Conservation (phyloP, 1,140 invertebrate species). For the Pectinophora gossypiella region DNA sequence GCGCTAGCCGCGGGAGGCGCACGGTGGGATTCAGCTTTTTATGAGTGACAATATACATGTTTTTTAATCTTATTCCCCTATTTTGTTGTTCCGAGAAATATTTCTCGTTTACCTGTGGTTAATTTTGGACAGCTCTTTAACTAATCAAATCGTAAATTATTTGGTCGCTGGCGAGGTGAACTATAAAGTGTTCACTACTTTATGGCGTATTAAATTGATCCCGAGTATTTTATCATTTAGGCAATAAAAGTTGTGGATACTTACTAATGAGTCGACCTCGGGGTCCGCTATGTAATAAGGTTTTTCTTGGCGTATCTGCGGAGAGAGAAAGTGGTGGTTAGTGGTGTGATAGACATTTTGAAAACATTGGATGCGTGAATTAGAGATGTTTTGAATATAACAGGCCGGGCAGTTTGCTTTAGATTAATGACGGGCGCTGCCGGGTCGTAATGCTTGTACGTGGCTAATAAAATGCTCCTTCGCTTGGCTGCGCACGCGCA, state of each 20-base stretch:
- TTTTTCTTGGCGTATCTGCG: constrained; percentile 98
- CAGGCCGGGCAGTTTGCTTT: constrained; percentile 5
- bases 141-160: constrained; percentile 69
- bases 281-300: constrained; percentile 98
- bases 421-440: constrained; percentile 32
- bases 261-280: constrained; percentile 98
- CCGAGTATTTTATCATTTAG: constrained; percentile 32
- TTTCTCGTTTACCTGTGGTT: constrained; percentile 57
- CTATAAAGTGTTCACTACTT: constrained; percentile 61
- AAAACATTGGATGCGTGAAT: too few species aligned
- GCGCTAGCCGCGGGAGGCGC: constrained; percentile 58
- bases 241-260: constrained; percentile 72
- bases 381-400: constrained; percentile 14
- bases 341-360: too few species aligned
- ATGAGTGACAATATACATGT: constrained; percentile 65
- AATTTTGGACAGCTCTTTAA: constrained; percentile 55
- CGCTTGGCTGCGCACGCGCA: constrained; percentile 48
- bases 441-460: constrained; percentile 35
- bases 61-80: constrained; percentile 41
- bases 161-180: constrained; percentile 37
- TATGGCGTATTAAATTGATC: constrained; percentile 56
- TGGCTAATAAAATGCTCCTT: constrained; percentile 48
- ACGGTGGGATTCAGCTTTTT: constrained; percentile 61
- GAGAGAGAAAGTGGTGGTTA: constrained; percentile 74
- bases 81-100: constrained; percentile 50